Evolutionary conservation across 2,888 invertebrate genomes (phyloP).

Genomic region (Melanostoma mellinum): DNA sequence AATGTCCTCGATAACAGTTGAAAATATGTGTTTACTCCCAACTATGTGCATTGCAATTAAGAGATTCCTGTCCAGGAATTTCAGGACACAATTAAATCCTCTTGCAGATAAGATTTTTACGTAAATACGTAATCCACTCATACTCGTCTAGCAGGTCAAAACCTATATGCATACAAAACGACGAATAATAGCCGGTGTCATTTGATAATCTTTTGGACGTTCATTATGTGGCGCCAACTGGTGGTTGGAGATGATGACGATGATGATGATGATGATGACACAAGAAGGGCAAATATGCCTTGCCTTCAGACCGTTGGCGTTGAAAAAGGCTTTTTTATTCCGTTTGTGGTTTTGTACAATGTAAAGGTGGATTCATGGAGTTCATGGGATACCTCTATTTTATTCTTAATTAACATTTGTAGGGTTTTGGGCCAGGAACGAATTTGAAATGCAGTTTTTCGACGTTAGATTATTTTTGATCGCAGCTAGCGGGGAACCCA

Average conservation of each 20-base stretch:
- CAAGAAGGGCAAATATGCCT: conserved; percentile 48
- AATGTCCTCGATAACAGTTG: conserved; percentile 60
- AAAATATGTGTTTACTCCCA: conserved; percentile 57
- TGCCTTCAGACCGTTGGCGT: neutral
- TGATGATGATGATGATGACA: conserved; percentile 57
- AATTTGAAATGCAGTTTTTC: neutral
- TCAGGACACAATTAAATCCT: conserved; percentile 72
- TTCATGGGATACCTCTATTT: conserved; percentile 38
- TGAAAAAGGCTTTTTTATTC: conserved; percentile 30
- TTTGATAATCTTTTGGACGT: conserved; percentile 63
- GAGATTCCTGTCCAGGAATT: conserved; percentile 72
- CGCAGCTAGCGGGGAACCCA: too few species aligned
- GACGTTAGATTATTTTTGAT: too few species aligned
- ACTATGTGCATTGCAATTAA: conserved; percentile 67
- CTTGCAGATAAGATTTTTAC: conserved; percentile 69
- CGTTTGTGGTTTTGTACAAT: conserved; percentile 62
- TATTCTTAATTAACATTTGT: conserved; percentile 35
- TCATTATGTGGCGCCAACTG: conserved; percentile 64
- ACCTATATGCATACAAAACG: neutral
- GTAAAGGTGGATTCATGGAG: conserved; percentile 52
- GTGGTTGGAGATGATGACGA: conserved; percentile 45
- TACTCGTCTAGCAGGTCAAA: conserved; percentile 48
- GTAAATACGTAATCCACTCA: conserved; percentile 27
- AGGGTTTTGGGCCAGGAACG: conserved; percentile 29
- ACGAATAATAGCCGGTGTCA: conserved; percentile 45